Evolutionary conservation across 1,140 invertebrate species (phyloP).

Genomic region (Lepidotrigona ventralis): DNA sequence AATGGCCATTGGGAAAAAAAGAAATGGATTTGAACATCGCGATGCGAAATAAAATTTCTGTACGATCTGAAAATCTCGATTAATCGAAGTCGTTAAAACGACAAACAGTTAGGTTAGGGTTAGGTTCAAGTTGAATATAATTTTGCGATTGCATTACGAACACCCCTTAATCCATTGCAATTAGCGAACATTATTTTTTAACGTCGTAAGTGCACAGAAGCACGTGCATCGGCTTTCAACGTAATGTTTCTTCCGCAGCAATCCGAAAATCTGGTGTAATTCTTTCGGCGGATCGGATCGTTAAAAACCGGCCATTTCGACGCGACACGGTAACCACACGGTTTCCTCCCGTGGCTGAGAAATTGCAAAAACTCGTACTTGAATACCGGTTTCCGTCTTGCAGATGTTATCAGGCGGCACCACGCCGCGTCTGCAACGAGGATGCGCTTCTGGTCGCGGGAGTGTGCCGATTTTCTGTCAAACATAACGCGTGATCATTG

Average conservation of each 20-base stretch:
- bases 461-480: neutral
- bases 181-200: neutral
- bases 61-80: neutral
- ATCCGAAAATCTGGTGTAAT: conserved; percentile 28
- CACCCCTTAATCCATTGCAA: neutral
- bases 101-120: neutral
- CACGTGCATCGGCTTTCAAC: neutral
- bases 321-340: conserved; percentile 34
- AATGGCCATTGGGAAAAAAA: no score
- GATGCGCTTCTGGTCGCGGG: conserved; percentile 55
- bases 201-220: neutral
- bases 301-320: conserved; percentile 39
- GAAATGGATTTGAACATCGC: no score
- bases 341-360: conserved; percentile 23
- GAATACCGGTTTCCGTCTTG: conserved; percentile 65
- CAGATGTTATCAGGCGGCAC: conserved; percentile 66
- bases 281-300: neutral
- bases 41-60: neutral
- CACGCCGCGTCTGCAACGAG: conserved; percentile 51
- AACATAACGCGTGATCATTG: neutral
- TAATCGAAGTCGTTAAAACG: neutral
- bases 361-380: conserved; percentile 49
- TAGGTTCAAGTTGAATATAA: neutral
- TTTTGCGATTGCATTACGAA: neutral
- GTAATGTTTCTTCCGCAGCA: neutral